phyloP scores from a whole-genome alignment of 2,888 invertebrate genomes.

The Agrotis puta region DNA sequence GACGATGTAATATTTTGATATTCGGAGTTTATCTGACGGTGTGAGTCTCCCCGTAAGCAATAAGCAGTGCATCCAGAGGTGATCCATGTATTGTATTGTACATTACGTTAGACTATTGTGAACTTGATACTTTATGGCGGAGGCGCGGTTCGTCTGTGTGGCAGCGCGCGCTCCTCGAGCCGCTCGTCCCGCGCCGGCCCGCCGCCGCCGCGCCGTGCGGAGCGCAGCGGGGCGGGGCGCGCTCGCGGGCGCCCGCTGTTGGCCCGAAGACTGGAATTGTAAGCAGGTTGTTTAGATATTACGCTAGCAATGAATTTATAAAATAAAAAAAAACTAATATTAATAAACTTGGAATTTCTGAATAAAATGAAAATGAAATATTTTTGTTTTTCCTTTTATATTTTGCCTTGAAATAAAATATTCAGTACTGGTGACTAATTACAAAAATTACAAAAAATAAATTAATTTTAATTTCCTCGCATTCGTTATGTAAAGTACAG shows the following conservation, averaged over 20 bases:
- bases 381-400: slow-evolving; percentile 59
- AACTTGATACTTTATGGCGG: slow-evolving; percentile 71
- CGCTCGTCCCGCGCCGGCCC: not conserved
- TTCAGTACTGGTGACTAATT: too few species aligned
- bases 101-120: slow-evolving; percentile 69
- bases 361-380: slow-evolving; percentile 80
- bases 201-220: not conserved
- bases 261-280: slow-evolving; percentile 80
- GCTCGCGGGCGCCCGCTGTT: slow-evolving; percentile 51
- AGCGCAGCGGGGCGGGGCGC: slow-evolving; percentile 34
- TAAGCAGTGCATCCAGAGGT: slow-evolving; percentile 82
- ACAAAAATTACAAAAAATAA: too few species aligned
- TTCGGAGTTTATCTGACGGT: slow-evolving; percentile 80
- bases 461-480: too few species aligned
- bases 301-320: slow-evolving; percentile 87
- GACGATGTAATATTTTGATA: slow-evolving; percentile 83
- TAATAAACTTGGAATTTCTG: slow-evolving; percentile 84
- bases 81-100: slow-evolving; percentile 73
- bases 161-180: slow-evolving; percentile 34
- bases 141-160: slow-evolving; percentile 56
- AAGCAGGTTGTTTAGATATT: slow-evolving; percentile 84
- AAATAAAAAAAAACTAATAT: slow-evolving; percentile 77
- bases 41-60: slow-evolving; percentile 76
- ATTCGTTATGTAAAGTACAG: too few species aligned
- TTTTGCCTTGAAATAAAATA: too few species aligned